Evolutionary conservation across 2,113 vertebrate genomes (phyloP), one percentile per base, ranked within the genome.

Genomic region (Catharus fuscescens): DNA sequence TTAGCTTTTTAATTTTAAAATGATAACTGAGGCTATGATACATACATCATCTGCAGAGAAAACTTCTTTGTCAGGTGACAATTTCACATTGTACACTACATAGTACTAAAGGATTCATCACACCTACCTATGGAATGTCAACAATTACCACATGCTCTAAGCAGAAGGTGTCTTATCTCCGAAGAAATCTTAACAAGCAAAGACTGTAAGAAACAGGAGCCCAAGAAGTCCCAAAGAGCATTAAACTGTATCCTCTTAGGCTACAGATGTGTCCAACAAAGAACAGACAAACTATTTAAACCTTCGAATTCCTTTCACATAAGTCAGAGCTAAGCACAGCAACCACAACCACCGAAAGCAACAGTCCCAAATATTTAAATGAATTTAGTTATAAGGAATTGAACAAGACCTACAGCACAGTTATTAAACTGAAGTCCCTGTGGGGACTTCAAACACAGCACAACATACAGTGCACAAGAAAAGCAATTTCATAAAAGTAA

Each of bases 401-500:
- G 60, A 91, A 92, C 85, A 94, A 84, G 54, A 81, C 42, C 61
- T 86, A 76, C 66, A 76, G 72, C 3, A 0, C 50, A 62, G 54
- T 90, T 95, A 87, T 90, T 93, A 93, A 95, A 92, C 73, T 81
- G 36, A 93, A 91, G 52, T 70, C 74, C 76, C 89, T 57, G 13
- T 23, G 72, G 92, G 45, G 92, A 88, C 73, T 86, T 93, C 69
- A 65, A 90, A 86, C 54, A 59, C 18, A 86, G 59, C 16, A 77
- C 65, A 94, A 84, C 69, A 50, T 40, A 42, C 6, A 77, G 48
- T 21, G 45, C 69, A 86, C 88, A 76, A 80, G 85, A 74, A 90
- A 90, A 92, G 70, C 73, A 90, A 95, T 93, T 94, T 95, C 87
- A 82, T 91, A 76, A 87, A 95, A 89, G 91, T 42, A 91, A 3